These are phyloP conservation scores for Gryllus bimaculatus DNA, from an alignment of 1,140 invertebrate species.

Conservation along the genomic window DNA sequence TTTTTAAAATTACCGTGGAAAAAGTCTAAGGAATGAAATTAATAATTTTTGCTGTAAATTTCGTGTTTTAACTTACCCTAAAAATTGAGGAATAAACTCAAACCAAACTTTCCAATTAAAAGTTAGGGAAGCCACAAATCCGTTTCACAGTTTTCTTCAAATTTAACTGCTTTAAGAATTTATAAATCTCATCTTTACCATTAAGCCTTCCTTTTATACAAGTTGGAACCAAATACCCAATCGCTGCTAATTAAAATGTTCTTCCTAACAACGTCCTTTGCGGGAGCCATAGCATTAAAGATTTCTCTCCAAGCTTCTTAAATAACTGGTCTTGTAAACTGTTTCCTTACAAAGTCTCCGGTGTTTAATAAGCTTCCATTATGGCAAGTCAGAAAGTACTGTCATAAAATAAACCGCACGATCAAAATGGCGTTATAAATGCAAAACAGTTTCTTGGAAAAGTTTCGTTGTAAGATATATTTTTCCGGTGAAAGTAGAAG, in stretches of 20 bases:
- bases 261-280: neutral
- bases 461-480: too few relatives aligned
- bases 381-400: too few relatives aligned
- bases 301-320: neutral
- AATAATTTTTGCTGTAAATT: too few relatives aligned
- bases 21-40: too few relatives aligned
- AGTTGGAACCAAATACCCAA: neutral
- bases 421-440: too few relatives aligned
- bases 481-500: too few relatives aligned
- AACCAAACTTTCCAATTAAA: neutral
- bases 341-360: neutral
- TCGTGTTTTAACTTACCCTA: too few relatives aligned
- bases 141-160: neutral
- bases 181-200: neutral
- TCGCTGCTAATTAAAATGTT: neutral
- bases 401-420: too few relatives aligned
- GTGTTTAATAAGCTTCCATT: neutral
- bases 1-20: too few relatives aligned
- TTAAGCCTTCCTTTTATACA: neutral
- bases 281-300: neutral
- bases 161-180: slow-evolving; percentile 1
- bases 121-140: neutral
- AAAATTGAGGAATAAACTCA: neutral
- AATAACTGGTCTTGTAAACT: neutral
- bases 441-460: too few relatives aligned